Conservation (phyloP, 2,888 invertebrate species). For the Caenorhabditis uteleia region DNA sequence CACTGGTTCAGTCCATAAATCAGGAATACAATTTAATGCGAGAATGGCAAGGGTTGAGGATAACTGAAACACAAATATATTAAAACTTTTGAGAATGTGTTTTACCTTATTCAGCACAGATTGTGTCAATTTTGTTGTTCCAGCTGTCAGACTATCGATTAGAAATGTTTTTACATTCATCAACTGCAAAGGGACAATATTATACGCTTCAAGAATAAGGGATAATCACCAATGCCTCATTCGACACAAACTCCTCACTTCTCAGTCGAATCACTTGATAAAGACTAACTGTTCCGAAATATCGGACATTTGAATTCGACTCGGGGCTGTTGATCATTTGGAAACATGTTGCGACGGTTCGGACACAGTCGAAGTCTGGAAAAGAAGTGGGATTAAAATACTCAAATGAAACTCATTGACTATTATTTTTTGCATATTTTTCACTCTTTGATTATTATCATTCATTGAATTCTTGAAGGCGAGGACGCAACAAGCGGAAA, state of each 20-base stretch:
- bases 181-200: slow-evolving; percentile 15
- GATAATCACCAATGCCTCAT: slow-evolving; percentile 39
- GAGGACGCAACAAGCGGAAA: not conserved
- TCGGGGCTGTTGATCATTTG: slow-evolving; percentile 33
- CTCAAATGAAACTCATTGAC: too few species aligned
- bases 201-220: not conserved
- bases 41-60: slow-evolving; percentile 50
- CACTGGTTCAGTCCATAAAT: slow-evolving; percentile 57
- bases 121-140: slow-evolving; percentile 31
- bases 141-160: slow-evolving; percentile 37
- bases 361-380: slow-evolving; percentile 27
- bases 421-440: too few species aligned
- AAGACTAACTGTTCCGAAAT: slow-evolving; percentile 48
- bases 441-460: too few species aligned
- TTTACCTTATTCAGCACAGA: slow-evolving; percentile 44
- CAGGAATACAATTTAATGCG: slow-evolving; percentile 50
- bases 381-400: too few species aligned
- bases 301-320: slow-evolving; percentile 31
- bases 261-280: slow-evolving; percentile 50
- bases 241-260: slow-evolving; percentile 43
- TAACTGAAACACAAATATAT: too few species aligned
- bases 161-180: slow-evolving; percentile 45
- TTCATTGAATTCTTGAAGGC: too few species aligned
- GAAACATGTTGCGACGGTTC: slow-evolving; percentile 37
- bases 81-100: not conserved